Base-by-base conservation (phyloP, 2,797 vertebrate genomes). In the Sphenodon punctatus region DNA sequence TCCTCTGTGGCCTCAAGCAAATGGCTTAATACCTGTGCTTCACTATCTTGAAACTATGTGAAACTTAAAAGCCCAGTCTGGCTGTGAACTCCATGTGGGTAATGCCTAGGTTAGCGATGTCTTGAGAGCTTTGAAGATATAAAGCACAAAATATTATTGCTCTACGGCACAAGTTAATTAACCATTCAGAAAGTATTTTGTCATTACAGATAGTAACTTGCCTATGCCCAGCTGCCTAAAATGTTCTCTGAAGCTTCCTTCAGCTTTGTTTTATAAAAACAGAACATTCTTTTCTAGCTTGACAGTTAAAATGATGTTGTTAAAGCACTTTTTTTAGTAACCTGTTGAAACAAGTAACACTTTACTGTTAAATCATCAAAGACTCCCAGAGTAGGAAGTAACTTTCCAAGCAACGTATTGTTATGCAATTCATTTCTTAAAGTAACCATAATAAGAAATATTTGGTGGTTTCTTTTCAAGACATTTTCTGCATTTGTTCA, bases 241-340 rank as follows among this genome's bases (percentile, higher is more conserved):
- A 64, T 75, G 51, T 58, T 88, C 69, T 82, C 75, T 88, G 61
- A 69, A 88, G 85, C 83, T 88, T 90, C 84, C 20, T 2, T 78
- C 78, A 89, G 63, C 77, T 86, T 88, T 89, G n/a, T n/a, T 88
- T 85, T 80, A 68, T 87, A 87, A 88, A 88, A 83, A 74, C 65
- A 67, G 82, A 88, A 69, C 80, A 84, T 89, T 90, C 66, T 91
- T 92, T 80, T 82, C 76, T 85, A 16, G 86, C 88, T 90, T 92
- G 88, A 89, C 90, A 91, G 78, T 91, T 91, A 84, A 90, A 91
- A 85, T 69, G n/a, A 73, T 65, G 77, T 67, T 82, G 64, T 84
- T 71, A 80, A 90, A 84, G 71, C 81, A 88, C 85, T 92, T 86
- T 92, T 90, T 90, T 87, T 84, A 88, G 72, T 84, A 90, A 89